phyloP scores from a whole-genome alignment of 2,888 invertebrate genomes.

The Sialis lutaria region DNA sequence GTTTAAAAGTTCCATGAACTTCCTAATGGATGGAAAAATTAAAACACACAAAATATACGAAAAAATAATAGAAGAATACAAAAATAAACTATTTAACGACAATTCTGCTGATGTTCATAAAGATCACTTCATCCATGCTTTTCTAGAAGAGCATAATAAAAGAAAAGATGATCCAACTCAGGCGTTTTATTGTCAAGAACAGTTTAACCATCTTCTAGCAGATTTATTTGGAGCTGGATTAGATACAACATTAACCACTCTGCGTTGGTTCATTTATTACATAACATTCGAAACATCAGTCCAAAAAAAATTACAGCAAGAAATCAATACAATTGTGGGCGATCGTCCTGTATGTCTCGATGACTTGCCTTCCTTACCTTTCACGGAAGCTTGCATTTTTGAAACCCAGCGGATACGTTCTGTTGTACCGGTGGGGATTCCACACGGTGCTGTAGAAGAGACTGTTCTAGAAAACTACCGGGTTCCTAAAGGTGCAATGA shows the following conservation, averaged over 20 bases:
- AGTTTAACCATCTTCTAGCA: conserved; percentile 56
- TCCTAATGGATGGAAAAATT: conserved; percentile 47
- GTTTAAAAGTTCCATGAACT: conserved; percentile 42
- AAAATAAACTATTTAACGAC: conserved; percentile 5
- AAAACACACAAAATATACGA: conserved; percentile 59
- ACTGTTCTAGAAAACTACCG: conserved; percentile 28
- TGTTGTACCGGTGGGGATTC: conserved; percentile 69
- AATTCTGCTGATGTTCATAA: background rate
- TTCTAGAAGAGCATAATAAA: conserved; percentile 38
- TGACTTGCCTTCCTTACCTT: conserved; percentile 35
- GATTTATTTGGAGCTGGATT: conserved; percentile 77
- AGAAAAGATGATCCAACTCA: conserved; percentile 26
- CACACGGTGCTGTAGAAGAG: conserved; percentile 53
- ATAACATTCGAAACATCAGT: conserved; percentile 49
- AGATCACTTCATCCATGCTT: conserved; percentile 39
- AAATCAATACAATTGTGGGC: conserved; percentile 26
- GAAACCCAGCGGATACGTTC: conserved; percentile 66
- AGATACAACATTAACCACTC: conserved; percentile 64
- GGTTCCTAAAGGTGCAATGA: conserved; percentile 52
- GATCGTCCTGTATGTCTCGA: conserved; percentile 22
- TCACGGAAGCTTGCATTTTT: conserved; percentile 53
- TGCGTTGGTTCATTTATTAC: conserved; percentile 67
- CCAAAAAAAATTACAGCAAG: conserved; percentile 40
- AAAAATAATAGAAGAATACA: conserved; percentile 37
- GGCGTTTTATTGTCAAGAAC: conserved; percentile 42